Evolutionary conservation across 2,888 invertebrate genomes (phyloP).

Genomic region (Germaria angustata): DNA sequence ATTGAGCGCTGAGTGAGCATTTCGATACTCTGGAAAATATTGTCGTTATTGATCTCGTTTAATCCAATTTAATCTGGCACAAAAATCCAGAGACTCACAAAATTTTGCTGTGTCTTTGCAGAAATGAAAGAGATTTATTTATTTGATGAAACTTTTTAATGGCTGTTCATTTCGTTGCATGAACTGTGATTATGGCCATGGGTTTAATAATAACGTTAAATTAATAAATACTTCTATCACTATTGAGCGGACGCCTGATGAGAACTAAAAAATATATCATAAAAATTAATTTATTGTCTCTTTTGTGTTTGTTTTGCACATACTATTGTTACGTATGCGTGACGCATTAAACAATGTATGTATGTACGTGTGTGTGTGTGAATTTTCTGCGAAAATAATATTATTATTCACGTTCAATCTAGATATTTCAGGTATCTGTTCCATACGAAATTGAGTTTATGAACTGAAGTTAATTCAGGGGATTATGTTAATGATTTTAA

Average conservation of each 20-base stretch:
- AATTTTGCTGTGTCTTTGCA: neutral
- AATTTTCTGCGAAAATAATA: neutral
- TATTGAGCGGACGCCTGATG: neutral
- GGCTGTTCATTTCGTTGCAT: neutral
- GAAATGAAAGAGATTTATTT: neutral
- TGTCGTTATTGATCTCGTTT: constrained; percentile 8
- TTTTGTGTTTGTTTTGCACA: neutral
- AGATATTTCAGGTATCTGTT: constrained; percentile 24
- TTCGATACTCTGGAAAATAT: neutral
- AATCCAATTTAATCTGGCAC: neutral
- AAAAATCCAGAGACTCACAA: neutral
- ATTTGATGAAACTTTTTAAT: neutral
- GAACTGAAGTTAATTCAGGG: neutral
- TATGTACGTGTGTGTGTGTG: neutral
- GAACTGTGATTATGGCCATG: constrained; percentile 28
- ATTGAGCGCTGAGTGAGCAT: no score
- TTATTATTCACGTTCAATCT: constrained; percentile 41
- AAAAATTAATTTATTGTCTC: neutral
- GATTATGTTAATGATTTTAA: constrained; percentile 10
- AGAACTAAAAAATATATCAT: neutral
- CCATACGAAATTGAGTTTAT: neutral
- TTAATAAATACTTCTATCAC: neutral
- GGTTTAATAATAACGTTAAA: constrained; percentile 13
- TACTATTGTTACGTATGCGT: neutral
- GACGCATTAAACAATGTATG: no score